Evolutionary conservation across 2,797 vertebrate genomes (phyloP).

Genomic region (Salmo trutta): DNA sequence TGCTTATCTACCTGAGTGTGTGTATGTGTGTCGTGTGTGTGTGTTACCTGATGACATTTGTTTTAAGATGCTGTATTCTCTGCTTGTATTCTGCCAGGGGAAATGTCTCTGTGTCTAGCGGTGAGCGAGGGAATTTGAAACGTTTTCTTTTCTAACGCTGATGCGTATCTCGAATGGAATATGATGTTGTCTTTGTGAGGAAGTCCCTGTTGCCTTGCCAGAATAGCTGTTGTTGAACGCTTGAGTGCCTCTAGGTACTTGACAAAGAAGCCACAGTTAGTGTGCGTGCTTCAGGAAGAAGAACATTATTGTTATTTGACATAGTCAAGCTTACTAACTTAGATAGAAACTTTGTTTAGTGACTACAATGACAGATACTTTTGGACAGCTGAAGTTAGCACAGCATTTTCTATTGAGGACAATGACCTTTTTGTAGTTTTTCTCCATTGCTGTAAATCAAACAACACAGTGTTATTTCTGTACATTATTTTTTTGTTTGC

Average conservation of each 20-base stretch:
- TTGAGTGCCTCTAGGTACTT: neutral
- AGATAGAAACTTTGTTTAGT: neutral
- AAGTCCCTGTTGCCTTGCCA: slow-evolving; percentile 22
- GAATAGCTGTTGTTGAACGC: neutral
- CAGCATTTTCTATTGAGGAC: neutral
- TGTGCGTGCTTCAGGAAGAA: neutral
- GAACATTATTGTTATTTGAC: slow-evolving; percentile 6
- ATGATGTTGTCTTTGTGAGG: slow-evolving; percentile 18
- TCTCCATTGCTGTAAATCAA: neutral
- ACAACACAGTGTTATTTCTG: neutral
- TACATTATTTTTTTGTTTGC: neutral
- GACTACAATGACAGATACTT: neutral
- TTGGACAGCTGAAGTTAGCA: neutral
- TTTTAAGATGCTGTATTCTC: neutral
- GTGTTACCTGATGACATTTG: slow-evolving; percentile 40
- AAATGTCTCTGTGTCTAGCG: slow-evolving; percentile 33
- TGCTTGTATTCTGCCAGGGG: neutral
- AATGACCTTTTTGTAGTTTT: too few species aligned
- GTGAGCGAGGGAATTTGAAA: slow-evolving; percentile 42
- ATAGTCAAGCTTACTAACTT: neutral
- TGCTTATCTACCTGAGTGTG: slow-evolving; percentile 38
- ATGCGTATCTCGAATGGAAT: slow-evolving; percentile 13
- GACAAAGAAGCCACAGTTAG: neutral
- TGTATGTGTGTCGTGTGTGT: neutral
- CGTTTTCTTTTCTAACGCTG: slow-evolving; percentile 34